Percentiles rank a stretch among this genome's conserved stretches.
phyloP scores from a whole-genome alignment of 2,113 vertebrate species.

The mouse (Mus musculus) region DNA sequence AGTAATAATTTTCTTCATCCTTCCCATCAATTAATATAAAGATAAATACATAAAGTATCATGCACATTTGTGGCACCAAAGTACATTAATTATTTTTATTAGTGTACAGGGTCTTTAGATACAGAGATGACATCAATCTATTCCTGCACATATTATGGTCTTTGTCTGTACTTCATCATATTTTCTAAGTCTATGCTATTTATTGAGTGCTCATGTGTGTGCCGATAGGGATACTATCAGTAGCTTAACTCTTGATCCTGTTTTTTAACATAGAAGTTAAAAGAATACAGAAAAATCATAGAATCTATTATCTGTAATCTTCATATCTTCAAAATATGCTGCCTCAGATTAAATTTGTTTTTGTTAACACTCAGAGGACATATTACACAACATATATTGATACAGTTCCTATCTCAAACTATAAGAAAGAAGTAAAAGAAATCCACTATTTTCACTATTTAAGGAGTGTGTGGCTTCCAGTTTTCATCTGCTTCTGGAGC shows the following conservation, averaged over 20 bases:
- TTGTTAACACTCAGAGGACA: background rate
- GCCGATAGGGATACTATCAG: background rate
- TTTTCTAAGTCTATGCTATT: background rate
- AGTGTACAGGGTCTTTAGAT: too few species aligned
- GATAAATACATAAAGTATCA: background rate
- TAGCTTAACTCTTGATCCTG: background rate
- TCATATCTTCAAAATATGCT: background rate
- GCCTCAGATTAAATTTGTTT: background rate
- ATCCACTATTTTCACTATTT: background rate
- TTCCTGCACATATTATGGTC: background rate
- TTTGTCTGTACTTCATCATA: background rate
- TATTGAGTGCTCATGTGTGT: background rate
- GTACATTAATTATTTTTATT: background rate
- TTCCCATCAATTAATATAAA: background rate
- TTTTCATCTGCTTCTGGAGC: too few species aligned
- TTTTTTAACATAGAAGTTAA: background rate
- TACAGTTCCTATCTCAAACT: background rate
- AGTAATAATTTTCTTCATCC: too few species aligned
- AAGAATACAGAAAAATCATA: too few species aligned
- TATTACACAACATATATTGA: background rate
- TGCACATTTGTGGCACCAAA: too few species aligned
- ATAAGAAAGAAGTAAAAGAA: background rate
- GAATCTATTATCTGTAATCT: background rate
- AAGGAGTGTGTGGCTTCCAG: background rate
- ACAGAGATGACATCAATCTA: rapidly evolving